Conservation (phyloP, 1,140 invertebrate genomes). For the Glomeris maerens region DNA sequence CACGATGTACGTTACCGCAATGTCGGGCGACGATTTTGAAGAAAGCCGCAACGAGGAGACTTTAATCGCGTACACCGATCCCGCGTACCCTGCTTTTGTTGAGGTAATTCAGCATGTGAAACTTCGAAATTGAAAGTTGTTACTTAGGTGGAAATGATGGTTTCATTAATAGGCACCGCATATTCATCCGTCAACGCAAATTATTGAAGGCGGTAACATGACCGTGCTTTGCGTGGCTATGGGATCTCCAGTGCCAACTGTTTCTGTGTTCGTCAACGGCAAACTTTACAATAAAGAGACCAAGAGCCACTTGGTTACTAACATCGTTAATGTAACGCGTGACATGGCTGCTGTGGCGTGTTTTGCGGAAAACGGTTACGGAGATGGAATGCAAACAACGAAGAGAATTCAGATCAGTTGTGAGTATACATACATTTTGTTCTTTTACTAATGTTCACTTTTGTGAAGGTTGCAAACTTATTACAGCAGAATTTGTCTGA, state of each 20-base stretch:
- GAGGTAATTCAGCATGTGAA: constrained; percentile 53
- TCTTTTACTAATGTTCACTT: not conserved
- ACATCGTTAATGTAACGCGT: constrained; percentile 59
- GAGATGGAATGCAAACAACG: constrained; percentile 63
- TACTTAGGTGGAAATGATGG: not conserved
- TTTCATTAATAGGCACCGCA: constrained; percentile 46
- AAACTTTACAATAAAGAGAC: constrained; percentile 42
- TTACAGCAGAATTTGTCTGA: no score
- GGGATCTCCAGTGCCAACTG: constrained; percentile 63
- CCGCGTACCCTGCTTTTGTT: constrained; percentile 65
- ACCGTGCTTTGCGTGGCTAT: constrained; percentile 67
- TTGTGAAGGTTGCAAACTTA: no score
- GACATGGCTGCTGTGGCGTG: constrained; percentile 70
- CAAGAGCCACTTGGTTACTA: constrained; percentile 62
- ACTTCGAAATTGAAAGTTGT: no score
- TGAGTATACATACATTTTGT: constrained; percentile 39
- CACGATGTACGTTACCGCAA: constrained; percentile 53
- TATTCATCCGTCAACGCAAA: constrained; percentile 61
- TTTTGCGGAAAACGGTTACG: constrained; percentile 70
- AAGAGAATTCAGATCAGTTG: constrained; percentile 58
- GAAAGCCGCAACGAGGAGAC: constrained; percentile 58
- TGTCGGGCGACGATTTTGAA: constrained; percentile 45
- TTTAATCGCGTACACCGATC: constrained; percentile 67
- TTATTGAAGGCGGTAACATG: constrained; percentile 66
- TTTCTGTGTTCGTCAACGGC: constrained; percentile 60